These are phyloP conservation scores for Camponotus vicinus DNA, from an alignment of 1,140 invertebrate species.

Conservation along the genomic window DNA sequence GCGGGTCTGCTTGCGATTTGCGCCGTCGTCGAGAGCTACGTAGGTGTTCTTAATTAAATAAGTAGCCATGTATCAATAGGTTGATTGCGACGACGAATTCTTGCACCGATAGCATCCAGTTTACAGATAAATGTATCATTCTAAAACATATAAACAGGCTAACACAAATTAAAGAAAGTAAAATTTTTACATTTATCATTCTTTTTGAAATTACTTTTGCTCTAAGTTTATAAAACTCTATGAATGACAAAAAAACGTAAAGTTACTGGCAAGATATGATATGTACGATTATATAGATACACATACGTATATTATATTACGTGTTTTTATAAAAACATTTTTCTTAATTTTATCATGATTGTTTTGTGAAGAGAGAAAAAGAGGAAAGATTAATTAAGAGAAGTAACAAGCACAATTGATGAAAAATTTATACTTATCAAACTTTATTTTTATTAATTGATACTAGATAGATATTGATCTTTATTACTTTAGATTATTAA, in stretches of 20 bases:
- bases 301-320: no score
- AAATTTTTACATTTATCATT: not conserved
- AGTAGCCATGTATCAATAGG: slow-evolving; percentile 1
- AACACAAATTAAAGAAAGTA: not conserved
- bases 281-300: no score
- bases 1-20: slow-evolving; percentile 3
- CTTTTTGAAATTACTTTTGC: not conserved
- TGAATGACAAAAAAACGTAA: not conserved
- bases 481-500: not conserved
- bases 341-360: not conserved
- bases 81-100: not conserved
- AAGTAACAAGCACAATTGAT: not conserved
- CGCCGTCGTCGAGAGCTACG: not conserved
- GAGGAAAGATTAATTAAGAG: not conserved
- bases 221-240: not conserved
- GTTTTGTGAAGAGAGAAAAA: not conserved
- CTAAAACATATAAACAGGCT: not conserved
- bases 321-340: not conserved
- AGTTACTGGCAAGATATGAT: no score
- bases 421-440: not conserved
- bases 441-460: not conserved
- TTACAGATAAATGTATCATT: not conserved
- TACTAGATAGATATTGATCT: not conserved
- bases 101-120: not conserved
- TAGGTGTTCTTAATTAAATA: slow-evolving; percentile 36